Evolutionary conservation across 37 sponge, comb jelly and placozoan genomes (phyloP).

Genomic region (Theonella swinhoei): DNA sequence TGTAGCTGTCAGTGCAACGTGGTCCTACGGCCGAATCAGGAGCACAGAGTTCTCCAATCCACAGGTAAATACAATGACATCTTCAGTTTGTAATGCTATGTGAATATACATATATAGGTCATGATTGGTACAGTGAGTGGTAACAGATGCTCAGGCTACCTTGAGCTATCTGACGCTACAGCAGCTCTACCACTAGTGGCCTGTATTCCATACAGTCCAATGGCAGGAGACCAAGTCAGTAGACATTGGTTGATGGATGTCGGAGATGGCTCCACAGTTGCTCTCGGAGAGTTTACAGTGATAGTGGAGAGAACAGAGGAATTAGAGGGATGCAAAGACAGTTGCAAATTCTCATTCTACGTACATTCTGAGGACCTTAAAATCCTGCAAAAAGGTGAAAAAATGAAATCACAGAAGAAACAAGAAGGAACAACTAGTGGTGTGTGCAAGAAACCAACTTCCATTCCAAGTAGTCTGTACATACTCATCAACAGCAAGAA

Average conservation of each 20-base stretch:
- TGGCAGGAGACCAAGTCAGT: background rate
- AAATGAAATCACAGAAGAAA: background rate
- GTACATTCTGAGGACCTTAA: background rate
- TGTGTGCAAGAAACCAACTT: no score
- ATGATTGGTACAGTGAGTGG: constrained; percentile 30
- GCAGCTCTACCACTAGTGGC: constrained; percentile 18
- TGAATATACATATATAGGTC: constrained; percentile 3
- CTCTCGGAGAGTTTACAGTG: background rate
- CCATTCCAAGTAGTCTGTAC: no score
- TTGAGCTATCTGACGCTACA: constrained; percentile 17
- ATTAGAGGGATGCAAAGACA: background rate
- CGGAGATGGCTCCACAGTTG: background rate
- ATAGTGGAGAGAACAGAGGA: background rate
- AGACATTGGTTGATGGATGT: background rate
- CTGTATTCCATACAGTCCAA: background rate
- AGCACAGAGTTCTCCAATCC: constrained; percentile 6
- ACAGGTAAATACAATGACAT: constrained; percentile 9
- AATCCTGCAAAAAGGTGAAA: background rate
- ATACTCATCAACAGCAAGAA: background rate
- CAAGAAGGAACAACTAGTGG: no score
- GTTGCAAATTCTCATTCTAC: background rate
- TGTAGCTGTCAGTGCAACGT: constrained; percentile 11
- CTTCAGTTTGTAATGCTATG: background rate
- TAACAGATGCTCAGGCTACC: constrained; percentile 10
- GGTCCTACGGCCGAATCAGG: constrained; percentile 7